Conservation (phyloP, 2,888 invertebrate genomes). For the Arge pagana region DNA sequence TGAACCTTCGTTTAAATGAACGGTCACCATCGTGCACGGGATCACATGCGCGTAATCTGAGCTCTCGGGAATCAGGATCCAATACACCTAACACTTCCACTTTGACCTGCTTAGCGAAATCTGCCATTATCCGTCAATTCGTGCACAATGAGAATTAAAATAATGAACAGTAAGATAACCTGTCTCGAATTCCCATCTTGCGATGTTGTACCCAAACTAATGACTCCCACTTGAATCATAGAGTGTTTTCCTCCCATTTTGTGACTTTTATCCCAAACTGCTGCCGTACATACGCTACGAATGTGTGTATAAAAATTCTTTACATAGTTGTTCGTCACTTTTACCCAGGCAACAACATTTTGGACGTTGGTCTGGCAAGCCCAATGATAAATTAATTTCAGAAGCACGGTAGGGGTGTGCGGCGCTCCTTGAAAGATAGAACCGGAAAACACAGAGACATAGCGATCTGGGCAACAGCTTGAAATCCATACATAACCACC, state of each 20-base stretch:
- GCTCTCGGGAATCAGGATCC: conserved; percentile 69
- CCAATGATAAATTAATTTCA: conserved; percentile 90
- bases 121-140: conserved; percentile 17
- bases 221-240: conserved; percentile 71
- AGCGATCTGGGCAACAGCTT: conserved; percentile 82
- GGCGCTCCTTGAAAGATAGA: conserved; percentile 86
- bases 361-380: conserved; percentile 87
- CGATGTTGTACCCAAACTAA: conserved; percentile 84
- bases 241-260: conserved; percentile 69
- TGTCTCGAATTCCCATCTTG: conserved; percentile 66
- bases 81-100: conserved; percentile 86
- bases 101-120: conserved; percentile 68
- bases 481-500: conserved; percentile 93
- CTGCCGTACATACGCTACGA: conserved; percentile 78
- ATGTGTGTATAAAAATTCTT: conserved; percentile 72
- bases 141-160: too few species aligned
- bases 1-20: conserved; percentile 79
- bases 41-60: conserved; percentile 82
- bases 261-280: conserved; percentile 76
- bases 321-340: conserved; percentile 73
- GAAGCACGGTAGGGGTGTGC: conserved; percentile 79
- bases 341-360: conserved; percentile 88
- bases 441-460: conserved; percentile 85
- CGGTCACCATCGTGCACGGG: conserved; percentile 78
- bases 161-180: too few species aligned